Evolutionary conservation across 2,797 vertebrate genomes (phyloP).

Genomic region (Notolepis coatsorum): DNA sequence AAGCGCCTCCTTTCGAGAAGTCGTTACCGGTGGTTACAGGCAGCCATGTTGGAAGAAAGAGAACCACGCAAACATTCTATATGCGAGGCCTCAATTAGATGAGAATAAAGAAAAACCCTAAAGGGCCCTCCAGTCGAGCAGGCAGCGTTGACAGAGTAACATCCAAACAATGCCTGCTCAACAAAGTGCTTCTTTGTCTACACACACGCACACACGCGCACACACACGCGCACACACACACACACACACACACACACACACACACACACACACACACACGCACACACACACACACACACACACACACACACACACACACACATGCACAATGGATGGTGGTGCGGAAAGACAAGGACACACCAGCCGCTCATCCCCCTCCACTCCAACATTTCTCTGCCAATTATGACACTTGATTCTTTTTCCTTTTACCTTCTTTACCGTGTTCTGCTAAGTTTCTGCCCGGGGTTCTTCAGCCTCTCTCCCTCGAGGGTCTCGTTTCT

Average conservation of each 20-base stretch:
- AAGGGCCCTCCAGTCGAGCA: not conserved
- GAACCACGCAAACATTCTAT: too few species aligned
- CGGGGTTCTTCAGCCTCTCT: conserved; percentile 57
- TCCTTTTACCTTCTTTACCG: conserved; percentile 50
- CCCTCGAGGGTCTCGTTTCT: conserved; percentile 70
- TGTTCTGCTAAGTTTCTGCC: conserved; percentile 47
- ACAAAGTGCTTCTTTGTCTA: conserved; percentile 13
- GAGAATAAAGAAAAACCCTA: not conserved
- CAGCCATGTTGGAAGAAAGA: too few species aligned
- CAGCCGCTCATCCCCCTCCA: conserved; percentile 32
- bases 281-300: too few species aligned
- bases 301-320: too few species aligned
- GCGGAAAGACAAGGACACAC: conserved; percentile 35
- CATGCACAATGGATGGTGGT: conserved; percentile 14
- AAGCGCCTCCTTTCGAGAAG: too few species aligned
- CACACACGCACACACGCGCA: too few species aligned
- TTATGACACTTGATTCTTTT: conserved; percentile 75
- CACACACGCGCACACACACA: too few species aligned
- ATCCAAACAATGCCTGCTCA: conserved; percentile 5
- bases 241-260: too few species aligned
- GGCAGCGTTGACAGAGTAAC: not conserved
- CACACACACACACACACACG: too few species aligned
- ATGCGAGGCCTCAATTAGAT: not conserved
- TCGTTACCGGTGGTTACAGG: too few species aligned
- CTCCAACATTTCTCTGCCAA: conserved; percentile 49